Percentiles rank a stretch among this genome's conserved stretches.
Conservation (phyloP, 1,140 invertebrate genomes). For the Bradynema listronoti region DNA sequence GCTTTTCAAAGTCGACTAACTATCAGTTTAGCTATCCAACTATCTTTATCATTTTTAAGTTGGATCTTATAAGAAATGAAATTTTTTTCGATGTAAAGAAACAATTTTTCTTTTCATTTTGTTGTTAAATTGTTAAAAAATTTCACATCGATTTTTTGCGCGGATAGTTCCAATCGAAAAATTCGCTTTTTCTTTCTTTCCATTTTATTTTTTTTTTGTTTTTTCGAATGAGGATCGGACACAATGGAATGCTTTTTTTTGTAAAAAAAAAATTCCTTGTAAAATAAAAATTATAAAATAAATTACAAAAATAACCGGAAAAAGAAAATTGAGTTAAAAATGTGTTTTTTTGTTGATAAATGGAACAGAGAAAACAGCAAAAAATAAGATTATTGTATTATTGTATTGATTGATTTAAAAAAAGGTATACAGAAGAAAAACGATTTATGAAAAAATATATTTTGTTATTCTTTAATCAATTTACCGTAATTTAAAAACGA, state of each 20-base stretch:
- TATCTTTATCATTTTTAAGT: no score
- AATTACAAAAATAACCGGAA: background rate
- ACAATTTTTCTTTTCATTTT: slow-evolving; percentile 4
- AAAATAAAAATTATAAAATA: background rate
- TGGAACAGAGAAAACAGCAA: background rate
- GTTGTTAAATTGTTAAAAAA: background rate
- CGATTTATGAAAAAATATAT: no score
- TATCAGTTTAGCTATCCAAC: no score
- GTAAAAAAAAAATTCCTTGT: background rate
- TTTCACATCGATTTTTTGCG: background rate
- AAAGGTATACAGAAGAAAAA: no score
- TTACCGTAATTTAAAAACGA: no score
- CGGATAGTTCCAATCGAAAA: background rate
- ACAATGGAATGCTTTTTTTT: slow-evolving; percentile 1
- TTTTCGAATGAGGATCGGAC: background rate
- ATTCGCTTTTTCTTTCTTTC: background rate
- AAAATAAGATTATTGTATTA: background rate
- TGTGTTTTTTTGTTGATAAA: background rate
- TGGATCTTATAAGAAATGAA: no score
- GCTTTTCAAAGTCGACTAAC: no score
- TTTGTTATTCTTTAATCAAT: no score
- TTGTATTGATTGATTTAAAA: background rate
- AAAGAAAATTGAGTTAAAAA: slow-evolving; percentile 8
- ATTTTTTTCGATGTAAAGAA: no score
- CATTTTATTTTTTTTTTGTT: slow-evolving; percentile 1